Evolutionary conservation across 30 jellyfish, hydroid and myxozoan genomes (phyloP).

Genomic region (Turritopsis rubra): DNA sequence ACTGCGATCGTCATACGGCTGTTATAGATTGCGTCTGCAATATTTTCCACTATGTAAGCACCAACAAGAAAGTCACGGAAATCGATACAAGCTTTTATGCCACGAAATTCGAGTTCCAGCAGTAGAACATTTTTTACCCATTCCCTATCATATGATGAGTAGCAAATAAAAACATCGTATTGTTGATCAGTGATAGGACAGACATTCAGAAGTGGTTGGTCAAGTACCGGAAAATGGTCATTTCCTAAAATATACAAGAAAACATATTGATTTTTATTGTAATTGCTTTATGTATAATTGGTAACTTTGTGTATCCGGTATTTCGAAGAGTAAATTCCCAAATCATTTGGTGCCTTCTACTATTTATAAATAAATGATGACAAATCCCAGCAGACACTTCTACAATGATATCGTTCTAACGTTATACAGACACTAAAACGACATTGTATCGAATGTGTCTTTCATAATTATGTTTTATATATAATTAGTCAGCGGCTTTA

Average conservation of each 20-base stretch:
- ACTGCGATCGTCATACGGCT: constrained; percentile 85
- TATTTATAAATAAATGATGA: too few relatives aligned
- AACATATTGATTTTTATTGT: too few relatives aligned
- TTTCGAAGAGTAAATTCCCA: too few relatives aligned
- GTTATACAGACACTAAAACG: too few relatives aligned
- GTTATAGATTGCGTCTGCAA: constrained; percentile 56
- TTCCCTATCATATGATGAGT: constrained; percentile 55
- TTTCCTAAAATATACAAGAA: neutral
- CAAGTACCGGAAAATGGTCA: neutral
- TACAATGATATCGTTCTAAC: too few relatives aligned
- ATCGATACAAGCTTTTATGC: constrained; percentile 64
- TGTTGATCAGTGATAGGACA: neutral
- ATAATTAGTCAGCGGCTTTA: too few relatives aligned
- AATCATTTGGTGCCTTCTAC: too few relatives aligned
- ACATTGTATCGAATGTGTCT: too few relatives aligned
- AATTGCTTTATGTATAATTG: too few relatives aligned
- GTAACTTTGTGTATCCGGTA: too few relatives aligned
- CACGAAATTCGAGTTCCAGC: constrained; percentile 26
- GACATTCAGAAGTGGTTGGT: neutral
- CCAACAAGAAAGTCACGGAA: constrained; percentile 64
- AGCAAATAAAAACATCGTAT: constrained; percentile 79
- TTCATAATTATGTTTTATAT: too few relatives aligned
- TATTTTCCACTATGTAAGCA: constrained; percentile 46
- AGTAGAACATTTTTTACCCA: constrained; percentile 67
- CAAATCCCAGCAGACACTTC: too few relatives aligned